These are phyloP conservation scores for Palythoa caribaeorum DNA, from an alignment of 92 coral and sea anemone species.

Conservation along the genomic window DNA sequence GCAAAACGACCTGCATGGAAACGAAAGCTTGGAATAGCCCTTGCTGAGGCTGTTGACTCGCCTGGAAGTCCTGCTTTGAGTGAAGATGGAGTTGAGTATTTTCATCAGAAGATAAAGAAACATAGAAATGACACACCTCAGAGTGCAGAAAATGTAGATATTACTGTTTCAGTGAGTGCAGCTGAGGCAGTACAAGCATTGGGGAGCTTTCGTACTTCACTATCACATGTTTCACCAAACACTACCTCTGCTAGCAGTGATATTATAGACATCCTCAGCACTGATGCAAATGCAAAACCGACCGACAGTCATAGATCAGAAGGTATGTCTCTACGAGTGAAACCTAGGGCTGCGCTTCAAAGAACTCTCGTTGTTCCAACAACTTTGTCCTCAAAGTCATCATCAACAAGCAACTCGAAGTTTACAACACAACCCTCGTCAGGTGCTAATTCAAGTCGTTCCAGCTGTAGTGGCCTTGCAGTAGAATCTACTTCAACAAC, in stretches of 20 bases:
- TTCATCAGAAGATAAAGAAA: conserved; percentile 22
- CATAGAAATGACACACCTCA: neutral
- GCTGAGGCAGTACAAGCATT: conserved; percentile 48
- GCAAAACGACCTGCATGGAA: conserved; percentile 34
- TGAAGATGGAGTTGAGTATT: conserved; percentile 27
- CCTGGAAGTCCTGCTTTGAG: conserved; percentile 47
- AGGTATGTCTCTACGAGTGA: conserved; percentile 27
- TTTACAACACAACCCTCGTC: neutral
- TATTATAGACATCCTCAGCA: neutral
- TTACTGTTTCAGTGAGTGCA: conserved; percentile 45
- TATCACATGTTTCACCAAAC: neutral
- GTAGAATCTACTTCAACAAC: conserved; percentile 8
- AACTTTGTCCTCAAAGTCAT: neutral
- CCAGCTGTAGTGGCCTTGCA: neutral
- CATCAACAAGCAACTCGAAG: neutral
- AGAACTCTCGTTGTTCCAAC: conserved; percentile 45
- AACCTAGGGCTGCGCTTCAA: conserved; percentile 4
- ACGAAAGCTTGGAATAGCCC: conserved; percentile 27
- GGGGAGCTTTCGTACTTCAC: conserved; percentile 8
- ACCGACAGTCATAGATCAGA: conserved; percentile 23
- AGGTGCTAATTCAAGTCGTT: neutral
- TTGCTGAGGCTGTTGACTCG: conserved; percentile 25
- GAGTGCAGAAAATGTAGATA: neutral
- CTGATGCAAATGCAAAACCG: conserved; percentile 33
- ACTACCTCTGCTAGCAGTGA: neutral